These are phyloP conservation scores for Corapipo altera DNA, from an alignment of 2,113 vertebrate genomes.

Conservation along the genomic window DNA sequence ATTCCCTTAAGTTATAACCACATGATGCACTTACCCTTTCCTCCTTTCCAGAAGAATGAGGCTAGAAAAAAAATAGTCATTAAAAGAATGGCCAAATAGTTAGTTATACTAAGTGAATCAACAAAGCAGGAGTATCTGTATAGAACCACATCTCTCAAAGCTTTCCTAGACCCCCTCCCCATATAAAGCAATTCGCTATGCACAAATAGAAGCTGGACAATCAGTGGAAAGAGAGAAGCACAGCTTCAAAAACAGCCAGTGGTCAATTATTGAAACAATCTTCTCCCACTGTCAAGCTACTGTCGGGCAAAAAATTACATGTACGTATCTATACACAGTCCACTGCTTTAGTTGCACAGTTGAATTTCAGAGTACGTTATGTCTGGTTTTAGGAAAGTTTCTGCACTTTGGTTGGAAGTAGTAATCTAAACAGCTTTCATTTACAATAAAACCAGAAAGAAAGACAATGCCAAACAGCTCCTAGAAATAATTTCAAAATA, in stretches of 20 bases:
- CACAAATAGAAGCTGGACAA: background rate
- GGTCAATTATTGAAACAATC: background rate
- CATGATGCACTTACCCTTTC: accelerated
- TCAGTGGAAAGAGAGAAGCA: background rate
- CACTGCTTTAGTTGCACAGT: background rate
- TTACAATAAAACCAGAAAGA: background rate
- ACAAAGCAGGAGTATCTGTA: background rate
- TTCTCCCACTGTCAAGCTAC: background rate
- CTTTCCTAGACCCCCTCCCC: background rate
- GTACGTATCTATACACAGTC: background rate
- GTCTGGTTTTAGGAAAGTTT: too few relatives aligned
- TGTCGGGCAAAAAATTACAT: background rate
- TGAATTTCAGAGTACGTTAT: background rate
- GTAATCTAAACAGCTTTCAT: background rate
- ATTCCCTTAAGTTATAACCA: background rate
- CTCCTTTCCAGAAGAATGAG: background rate
- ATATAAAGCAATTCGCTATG: background rate
- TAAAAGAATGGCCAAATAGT: background rate
- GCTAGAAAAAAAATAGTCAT: background rate
- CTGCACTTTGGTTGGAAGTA: background rate
- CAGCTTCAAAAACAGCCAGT: background rate
- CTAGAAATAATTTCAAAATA: background rate
- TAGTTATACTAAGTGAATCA: background rate
- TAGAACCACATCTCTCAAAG: background rate
- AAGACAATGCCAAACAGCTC: background rate